These are phyloP conservation scores for Cephalopterus ornatus DNA, from an alignment of 2,113 vertebrate genomes.

Conservation along the genomic window DNA sequence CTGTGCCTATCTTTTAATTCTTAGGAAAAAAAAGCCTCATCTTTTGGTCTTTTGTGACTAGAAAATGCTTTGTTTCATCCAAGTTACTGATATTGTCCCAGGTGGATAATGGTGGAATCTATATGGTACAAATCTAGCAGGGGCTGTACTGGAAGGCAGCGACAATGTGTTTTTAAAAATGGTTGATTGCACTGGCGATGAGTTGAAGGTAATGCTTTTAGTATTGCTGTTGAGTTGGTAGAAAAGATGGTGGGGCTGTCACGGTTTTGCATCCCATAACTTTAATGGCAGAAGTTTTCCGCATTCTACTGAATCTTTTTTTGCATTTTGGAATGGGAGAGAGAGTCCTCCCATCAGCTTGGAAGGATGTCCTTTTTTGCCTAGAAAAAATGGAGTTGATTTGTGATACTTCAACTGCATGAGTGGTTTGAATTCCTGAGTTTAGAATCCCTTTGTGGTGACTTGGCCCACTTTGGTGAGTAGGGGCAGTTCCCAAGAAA, in stretches of 20 bases:
- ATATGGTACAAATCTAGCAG: not conserved
- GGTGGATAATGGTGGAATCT: not conserved
- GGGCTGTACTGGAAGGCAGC: not conserved
- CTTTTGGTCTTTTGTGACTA: not conserved
- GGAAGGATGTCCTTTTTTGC: not conserved
- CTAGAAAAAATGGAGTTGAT: not conserved
- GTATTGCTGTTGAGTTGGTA: not conserved
- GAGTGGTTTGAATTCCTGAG: not conserved
- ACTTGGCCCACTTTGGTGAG: not conserved
- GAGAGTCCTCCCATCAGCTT: not conserved
- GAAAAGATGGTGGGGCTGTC: not conserved
- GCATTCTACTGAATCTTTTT: not conserved
- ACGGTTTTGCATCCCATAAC: not conserved
- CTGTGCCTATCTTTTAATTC: not conserved
- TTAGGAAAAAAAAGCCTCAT: not conserved
- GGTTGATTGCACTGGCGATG: not conserved
- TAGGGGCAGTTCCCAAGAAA: not conserved
- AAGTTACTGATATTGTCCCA: not conserved
- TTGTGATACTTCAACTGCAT: rapidly evolving
- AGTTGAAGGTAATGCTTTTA: not conserved
- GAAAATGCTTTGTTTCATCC: not conserved
- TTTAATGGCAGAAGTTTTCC: not conserved
- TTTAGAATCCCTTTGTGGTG: not conserved
- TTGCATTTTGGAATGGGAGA: not conserved
- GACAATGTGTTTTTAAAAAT: not conserved